A percentile compares a stretch with the other conserved stretches of the same genome.
Evolutionary conservation across 2,797 vertebrate genomes (phyloP).

Genomic region (Malacoctenus gilli): DNA sequence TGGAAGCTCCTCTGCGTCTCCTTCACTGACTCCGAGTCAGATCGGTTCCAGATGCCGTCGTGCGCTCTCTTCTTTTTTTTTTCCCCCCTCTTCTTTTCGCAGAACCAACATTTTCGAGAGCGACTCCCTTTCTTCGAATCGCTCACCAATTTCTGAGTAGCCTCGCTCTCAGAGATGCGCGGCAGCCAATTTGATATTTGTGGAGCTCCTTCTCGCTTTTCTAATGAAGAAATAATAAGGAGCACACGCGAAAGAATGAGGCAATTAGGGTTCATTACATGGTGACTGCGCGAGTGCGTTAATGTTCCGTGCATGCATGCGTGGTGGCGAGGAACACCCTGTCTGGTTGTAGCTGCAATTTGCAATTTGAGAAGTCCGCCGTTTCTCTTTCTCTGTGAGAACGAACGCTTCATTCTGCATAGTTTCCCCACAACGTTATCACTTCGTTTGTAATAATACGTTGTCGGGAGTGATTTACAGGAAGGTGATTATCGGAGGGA

Average conservation of each 20-base stretch:
- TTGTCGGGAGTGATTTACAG: neutral
- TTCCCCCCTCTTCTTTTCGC: too few species aligned
- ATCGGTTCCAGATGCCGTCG: slow-evolving; percentile 32
- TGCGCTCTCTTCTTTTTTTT: neutral
- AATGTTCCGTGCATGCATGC: neutral
- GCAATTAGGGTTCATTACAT: neutral
- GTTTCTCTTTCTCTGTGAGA: neutral
- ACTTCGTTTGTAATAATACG: neutral
- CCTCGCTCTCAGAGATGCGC: neutral
- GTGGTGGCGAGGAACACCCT: neutral
- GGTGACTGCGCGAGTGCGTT: neutral
- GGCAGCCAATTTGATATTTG: neutral
- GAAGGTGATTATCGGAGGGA: neutral
- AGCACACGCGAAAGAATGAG: too few species aligned
- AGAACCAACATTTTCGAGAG: too few species aligned
- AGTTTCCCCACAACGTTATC: neutral
- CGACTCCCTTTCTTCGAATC: too few species aligned
- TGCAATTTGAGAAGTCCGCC: slow-evolving; percentile 1
- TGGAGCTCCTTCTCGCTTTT: too few species aligned
- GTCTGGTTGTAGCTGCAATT: neutral
- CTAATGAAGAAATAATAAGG: too few species aligned
- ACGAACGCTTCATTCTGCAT: neutral
- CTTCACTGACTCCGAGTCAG: slow-evolving; percentile 19
- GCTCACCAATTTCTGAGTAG: too few species aligned
- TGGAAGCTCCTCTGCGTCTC: slow-evolving; percentile 1